Conservation (phyloP, 2,888 invertebrate species). For the Lochmaea crataegi region DNA sequence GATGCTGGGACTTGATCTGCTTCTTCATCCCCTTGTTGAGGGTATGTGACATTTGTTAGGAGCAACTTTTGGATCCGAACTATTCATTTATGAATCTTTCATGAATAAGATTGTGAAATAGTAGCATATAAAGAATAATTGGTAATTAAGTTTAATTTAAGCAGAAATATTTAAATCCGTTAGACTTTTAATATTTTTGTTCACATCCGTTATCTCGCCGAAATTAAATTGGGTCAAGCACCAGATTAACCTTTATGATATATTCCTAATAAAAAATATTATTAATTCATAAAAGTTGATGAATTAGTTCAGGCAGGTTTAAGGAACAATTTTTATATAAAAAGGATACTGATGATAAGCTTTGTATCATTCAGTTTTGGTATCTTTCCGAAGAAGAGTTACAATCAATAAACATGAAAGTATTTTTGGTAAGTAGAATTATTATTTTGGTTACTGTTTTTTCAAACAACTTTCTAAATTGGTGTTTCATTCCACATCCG, state of each 20-base stretch:
- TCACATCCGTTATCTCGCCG: background rate
- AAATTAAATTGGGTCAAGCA: background rate
- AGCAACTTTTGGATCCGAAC: too few species aligned
- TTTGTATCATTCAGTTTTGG: slow-evolving; percentile 1
- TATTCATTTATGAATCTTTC: too few species aligned
- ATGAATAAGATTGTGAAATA: too few species aligned
- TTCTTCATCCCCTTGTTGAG: too few species aligned
- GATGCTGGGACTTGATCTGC: too few species aligned
- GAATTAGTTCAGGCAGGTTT: background rate
- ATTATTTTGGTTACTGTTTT: too few species aligned
- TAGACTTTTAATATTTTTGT: background rate
- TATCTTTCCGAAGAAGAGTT: background rate
- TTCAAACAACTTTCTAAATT: too few species aligned
- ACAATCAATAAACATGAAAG: slow-evolving; percentile 37
- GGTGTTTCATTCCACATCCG: too few species aligned
- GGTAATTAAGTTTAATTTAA: background rate
- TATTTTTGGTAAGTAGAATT: slow-evolving; percentile 42
- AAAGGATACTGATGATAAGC: background rate
- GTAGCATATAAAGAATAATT: too few species aligned
- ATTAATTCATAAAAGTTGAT: background rate
- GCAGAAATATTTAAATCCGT: background rate
- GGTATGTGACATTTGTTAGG: too few species aligned
- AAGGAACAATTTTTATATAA: too few species aligned
- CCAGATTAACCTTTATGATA: background rate
- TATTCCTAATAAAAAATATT: background rate